Percentiles rank a stretch among this genome's conserved stretches.
Conservation (phyloP, 1,140 invertebrate genomes). For the Drosophila pseudoananassae region DNA sequence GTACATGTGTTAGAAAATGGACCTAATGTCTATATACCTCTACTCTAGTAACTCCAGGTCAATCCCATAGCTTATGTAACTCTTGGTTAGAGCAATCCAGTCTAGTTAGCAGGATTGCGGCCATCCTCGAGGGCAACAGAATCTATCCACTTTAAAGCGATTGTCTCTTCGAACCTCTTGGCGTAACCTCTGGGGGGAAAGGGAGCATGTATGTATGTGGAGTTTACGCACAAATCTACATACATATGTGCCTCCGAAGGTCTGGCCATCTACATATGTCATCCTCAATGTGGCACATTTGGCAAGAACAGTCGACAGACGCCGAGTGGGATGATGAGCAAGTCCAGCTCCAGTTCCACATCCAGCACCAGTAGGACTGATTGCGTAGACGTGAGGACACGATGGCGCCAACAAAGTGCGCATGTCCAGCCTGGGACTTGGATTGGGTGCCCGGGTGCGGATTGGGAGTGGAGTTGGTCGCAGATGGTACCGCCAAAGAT, state of each 20-base stretch:
- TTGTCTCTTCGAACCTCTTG: background rate
- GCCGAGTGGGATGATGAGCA: conserved; percentile 17
- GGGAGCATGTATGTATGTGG: background rate
- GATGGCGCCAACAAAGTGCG: conserved; percentile 46
- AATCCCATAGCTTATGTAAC: too few relatives aligned
- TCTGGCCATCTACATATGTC: background rate
- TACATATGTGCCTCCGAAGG: background rate
- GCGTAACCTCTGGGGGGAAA: background rate
- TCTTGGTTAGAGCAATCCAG: background rate
- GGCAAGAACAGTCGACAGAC: conserved; percentile 18
- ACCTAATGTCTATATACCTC: background rate
- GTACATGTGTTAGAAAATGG: background rate
- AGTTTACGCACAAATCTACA: background rate
- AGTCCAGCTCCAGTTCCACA: conserved; percentile 1
- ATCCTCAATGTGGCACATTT: conserved; percentile 41
- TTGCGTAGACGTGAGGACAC: conserved; percentile 35
- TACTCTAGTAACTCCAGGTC: too few relatives aligned
- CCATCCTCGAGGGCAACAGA: background rate
- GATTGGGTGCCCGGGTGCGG: conserved; percentile 16
- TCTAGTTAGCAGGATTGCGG: background rate
- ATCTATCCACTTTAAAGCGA: conserved; percentile 1
- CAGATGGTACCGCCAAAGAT: conserved; percentile 45
- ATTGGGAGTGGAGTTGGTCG: conserved; percentile 16
- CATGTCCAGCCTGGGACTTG: conserved; percentile 20
- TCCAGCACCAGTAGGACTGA: conserved; percentile 10